phyloP scores from a whole-genome alignment of 2,113 vertebrate species.

The Raphicerus campestris region DNA sequence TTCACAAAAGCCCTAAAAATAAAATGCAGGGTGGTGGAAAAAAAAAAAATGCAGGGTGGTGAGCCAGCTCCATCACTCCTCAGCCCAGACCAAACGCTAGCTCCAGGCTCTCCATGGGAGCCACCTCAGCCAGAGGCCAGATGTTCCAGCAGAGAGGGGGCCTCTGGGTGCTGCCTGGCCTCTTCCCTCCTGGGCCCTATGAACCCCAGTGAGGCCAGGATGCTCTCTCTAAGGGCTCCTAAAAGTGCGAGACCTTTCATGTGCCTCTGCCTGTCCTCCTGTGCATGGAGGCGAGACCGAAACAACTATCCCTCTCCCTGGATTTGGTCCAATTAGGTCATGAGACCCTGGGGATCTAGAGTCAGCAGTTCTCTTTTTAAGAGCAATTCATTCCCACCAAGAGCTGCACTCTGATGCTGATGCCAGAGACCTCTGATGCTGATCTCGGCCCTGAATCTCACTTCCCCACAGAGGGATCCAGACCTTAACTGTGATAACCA shows the following conservation, averaged over 20 bases:
- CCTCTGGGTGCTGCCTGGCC: not conserved
- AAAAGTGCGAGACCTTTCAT: not conserved
- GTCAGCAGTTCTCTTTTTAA: not conserved
- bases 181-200: not conserved
- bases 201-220: not conserved
- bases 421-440: not conserved
- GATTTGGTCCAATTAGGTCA: not conserved
- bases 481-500: not conserved
- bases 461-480: not conserved
- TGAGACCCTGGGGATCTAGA: not conserved
- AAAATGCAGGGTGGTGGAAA: not conserved
- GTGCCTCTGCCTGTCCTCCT: not conserved
- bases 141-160: not conserved
- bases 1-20: not conserved
- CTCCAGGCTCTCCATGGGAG: not conserved
- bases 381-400: not conserved
- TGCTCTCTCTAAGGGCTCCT: not conserved
- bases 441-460: not conserved
- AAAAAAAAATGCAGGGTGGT: too few species aligned
- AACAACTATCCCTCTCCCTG: not conserved
- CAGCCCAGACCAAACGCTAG: not conserved
- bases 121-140: not conserved
- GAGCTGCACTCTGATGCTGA: not conserved
- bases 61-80: not conserved
- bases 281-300: not conserved